These are phyloP conservation scores for Octomys mimax DNA, from an alignment of 2,797 vertebrate genomes.

Conservation along the genomic window DNA sequence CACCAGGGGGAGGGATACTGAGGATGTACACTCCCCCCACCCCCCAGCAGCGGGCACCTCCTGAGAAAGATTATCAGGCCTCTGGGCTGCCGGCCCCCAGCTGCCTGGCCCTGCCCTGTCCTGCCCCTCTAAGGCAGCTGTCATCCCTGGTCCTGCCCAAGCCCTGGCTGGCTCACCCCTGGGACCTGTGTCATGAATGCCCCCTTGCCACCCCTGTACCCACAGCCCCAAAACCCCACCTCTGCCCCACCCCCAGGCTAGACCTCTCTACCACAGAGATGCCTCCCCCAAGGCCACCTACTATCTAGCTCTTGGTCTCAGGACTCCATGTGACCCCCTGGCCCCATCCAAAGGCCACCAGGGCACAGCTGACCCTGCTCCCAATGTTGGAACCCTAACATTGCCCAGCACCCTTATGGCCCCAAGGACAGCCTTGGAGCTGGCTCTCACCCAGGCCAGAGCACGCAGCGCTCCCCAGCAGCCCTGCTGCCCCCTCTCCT, in stretches of 20 bases:
- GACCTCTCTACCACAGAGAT: background rate
- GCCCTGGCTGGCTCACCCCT: background rate
- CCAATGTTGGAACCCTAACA: background rate
- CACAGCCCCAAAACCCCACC: too few relatives aligned
- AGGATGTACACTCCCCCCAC: background rate
- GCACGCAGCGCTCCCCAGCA: background rate
- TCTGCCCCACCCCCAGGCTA: too few relatives aligned
- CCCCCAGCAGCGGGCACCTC: background rate
- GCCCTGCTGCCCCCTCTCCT: conserved; percentile 22
- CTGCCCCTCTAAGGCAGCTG: background rate
- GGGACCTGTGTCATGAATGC: background rate
- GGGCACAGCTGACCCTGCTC: background rate
- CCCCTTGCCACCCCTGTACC: background rate
- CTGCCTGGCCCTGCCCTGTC: background rate
- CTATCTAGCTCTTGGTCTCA: background rate
- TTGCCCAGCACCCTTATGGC: background rate
- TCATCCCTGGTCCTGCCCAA: background rate
- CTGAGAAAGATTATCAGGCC: background rate
- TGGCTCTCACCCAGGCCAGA: background rate
- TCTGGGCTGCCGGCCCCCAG: fast-evolving
- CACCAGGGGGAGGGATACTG: background rate
- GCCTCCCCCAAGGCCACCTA: fast-evolving
- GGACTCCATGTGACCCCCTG: background rate
- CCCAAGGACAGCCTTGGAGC: background rate
- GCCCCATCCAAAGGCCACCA: background rate